Percentiles rank a stretch among this genome's conserved stretches.
Conservation (phyloP, 2,888 invertebrate genomes). For the Uropetala carovei region DNA sequence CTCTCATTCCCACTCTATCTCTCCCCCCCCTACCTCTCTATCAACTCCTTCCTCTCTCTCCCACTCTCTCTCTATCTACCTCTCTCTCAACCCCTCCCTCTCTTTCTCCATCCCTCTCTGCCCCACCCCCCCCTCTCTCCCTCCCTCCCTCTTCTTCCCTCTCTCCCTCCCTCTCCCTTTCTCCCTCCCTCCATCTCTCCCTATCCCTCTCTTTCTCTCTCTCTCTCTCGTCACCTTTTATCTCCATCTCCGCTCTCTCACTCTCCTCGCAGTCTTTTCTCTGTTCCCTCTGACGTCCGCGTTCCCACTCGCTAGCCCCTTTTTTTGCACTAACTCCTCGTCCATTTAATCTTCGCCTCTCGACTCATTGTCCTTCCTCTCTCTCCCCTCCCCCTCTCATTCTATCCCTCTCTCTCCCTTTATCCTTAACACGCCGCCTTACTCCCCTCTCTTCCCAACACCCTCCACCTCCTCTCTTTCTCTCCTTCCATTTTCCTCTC, state of each 20-base stretch:
- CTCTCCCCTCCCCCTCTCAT: background rate
- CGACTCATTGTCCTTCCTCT: background rate
- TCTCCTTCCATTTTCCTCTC: background rate
- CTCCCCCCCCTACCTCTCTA: too few relatives aligned
- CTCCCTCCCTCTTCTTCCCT: background rate
- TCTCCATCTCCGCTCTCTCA: background rate
- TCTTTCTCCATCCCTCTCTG: background rate
- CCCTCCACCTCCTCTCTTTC: background rate
- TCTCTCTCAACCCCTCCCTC: background rate
- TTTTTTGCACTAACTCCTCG: background rate
- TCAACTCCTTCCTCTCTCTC: too few relatives aligned
- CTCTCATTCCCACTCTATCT: too few relatives aligned
- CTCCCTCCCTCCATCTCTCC: background rate
- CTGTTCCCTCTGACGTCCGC: background rate
- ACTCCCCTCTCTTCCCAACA: background rate
- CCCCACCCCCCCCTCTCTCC: background rate
- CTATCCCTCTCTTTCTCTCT: background rate
- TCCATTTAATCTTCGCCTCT: constrained; percentile 38
- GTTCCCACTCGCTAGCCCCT: background rate
- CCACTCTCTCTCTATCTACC: background rate
- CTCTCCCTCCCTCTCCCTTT: background rate
- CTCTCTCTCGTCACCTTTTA: background rate
- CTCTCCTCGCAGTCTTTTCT: background rate
- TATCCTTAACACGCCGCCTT: background rate
- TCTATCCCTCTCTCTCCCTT: background rate